A percentile compares a stretch with the other conserved stretches of the same genome.
Conservation (phyloP, 1,140 invertebrate species). For the Drosophila subobscura region DNA sequence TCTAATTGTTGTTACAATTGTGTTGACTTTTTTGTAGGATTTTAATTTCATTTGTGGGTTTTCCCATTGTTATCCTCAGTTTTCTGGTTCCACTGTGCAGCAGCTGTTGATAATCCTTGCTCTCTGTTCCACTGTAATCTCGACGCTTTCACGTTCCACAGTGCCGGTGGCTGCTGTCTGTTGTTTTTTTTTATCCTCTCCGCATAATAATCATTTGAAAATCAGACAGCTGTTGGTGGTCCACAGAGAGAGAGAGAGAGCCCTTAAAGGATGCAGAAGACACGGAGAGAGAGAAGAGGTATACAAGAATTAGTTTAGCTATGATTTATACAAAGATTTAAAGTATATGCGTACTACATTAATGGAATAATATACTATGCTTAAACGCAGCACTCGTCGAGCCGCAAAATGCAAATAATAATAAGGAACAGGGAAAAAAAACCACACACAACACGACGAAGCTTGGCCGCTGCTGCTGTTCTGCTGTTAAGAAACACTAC, state of each 20-base stretch:
- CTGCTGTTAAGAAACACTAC: no score
- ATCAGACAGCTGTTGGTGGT: constrained; percentile 1
- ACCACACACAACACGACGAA: constrained; percentile 4
- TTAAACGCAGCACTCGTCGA: constrained; percentile 9
- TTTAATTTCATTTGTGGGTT: no score
- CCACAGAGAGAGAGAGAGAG: not conserved
- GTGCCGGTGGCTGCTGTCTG: constrained; percentile 19
- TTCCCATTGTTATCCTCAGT: no score
- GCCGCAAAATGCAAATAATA: constrained; percentile 48
- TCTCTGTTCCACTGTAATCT: no score
- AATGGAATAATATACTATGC: constrained; percentile 2
- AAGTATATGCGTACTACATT: constrained; percentile 2
- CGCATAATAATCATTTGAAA: constrained; percentile 6
- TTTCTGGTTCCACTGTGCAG: no score
- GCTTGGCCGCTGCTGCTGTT: no score
- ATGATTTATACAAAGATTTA: constrained; percentile 16
- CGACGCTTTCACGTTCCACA: constrained; percentile 14
- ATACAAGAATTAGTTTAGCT: no score
- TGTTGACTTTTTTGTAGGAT: no score
- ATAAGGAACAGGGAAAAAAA: constrained; percentile 9
- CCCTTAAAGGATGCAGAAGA: not conserved
- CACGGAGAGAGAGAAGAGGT: constrained; percentile 7
- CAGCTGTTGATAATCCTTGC: no score
- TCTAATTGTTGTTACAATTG: no score
- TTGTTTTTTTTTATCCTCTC: constrained; percentile 17